Percentiles rank a stretch among this genome's conserved stretches.
phyloP scores from a whole-genome alignment of 2,113 vertebrate genomes.

The Salvelinus namaycush region DNA sequence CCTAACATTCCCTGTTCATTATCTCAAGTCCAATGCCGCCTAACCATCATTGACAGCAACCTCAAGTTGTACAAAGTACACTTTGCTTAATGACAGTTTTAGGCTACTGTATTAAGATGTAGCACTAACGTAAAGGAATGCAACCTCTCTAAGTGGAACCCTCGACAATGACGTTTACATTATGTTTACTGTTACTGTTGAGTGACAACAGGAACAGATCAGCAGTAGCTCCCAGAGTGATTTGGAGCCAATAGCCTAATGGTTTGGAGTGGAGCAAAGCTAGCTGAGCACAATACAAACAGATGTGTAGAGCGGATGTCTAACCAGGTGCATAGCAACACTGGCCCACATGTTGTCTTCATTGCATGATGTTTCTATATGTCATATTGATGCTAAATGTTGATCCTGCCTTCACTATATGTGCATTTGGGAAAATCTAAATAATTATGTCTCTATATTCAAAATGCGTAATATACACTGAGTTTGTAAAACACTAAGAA shows the following conservation, averaged over 20 bases:
- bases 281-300: constrained; percentile 1
- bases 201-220: constrained; percentile 47
- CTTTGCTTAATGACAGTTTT: neutral
- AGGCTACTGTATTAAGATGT: neutral
- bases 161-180: constrained; percentile 20
- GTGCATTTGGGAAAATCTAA: too few relatives aligned
- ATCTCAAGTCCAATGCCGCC: too few relatives aligned
- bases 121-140: neutral
- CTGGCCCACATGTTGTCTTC: neutral
- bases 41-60: too few relatives aligned
- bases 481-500: too few relatives aligned
- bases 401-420: too few relatives aligned
- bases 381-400: too few relatives aligned
- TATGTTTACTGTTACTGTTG: constrained; percentile 39
- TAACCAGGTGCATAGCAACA: too few relatives aligned
- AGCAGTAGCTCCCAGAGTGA: constrained; percentile 25
- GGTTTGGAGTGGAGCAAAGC: constrained; percentile 5
- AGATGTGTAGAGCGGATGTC: neutral
- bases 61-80: neutral
- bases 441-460: neutral
- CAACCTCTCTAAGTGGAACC: constrained; percentile 24
- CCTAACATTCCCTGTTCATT: neutral
- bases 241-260: constrained; percentile 20
- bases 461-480: neutral
- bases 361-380: neutral